Evolutionary conservation across 2,113 vertebrate genomes (phyloP).

Genomic region (Talpa occidentalis): DNA sequence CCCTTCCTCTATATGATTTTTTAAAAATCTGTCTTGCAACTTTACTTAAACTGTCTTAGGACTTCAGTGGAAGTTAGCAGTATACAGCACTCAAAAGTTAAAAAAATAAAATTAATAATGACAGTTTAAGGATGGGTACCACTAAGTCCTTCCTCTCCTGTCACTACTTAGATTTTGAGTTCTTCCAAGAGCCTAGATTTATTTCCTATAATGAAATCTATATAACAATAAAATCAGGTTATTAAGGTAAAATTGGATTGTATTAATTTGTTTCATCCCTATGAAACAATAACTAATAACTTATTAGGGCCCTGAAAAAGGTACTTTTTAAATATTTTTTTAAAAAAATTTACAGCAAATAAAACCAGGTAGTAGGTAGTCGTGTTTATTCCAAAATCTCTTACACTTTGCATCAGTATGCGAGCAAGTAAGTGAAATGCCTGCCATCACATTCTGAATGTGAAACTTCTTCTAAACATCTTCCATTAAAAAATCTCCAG

Average conservation of each 20-base stretch:
- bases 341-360: not conserved
- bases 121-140: not conserved
- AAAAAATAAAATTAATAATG: not conserved
- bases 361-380: not conserved
- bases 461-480: constrained; percentile 17
- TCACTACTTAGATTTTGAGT: not conserved
- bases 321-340: constrained; percentile 3
- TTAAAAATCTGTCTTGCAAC: not conserved
- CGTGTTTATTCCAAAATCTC: not conserved
- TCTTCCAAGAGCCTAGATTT: constrained; percentile 13
- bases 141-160: not conserved
- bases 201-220: constrained; percentile 33
- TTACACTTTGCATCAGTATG: not conserved
- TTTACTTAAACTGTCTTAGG: not conserved
- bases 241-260: not conserved
- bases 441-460: not conserved
- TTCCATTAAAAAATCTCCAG: not conserved
- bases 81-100: not conserved
- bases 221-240: not conserved
- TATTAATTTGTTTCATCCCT: not conserved
- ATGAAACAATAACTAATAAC: constrained; percentile 41
- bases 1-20: not conserved
- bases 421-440: not conserved
- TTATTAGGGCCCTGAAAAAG: not conserved
- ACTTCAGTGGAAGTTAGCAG: not conserved